Evolutionary conservation across 2,113 vertebrate species (phyloP).

Genomic region (Odontophorus gujanensis): DNA sequence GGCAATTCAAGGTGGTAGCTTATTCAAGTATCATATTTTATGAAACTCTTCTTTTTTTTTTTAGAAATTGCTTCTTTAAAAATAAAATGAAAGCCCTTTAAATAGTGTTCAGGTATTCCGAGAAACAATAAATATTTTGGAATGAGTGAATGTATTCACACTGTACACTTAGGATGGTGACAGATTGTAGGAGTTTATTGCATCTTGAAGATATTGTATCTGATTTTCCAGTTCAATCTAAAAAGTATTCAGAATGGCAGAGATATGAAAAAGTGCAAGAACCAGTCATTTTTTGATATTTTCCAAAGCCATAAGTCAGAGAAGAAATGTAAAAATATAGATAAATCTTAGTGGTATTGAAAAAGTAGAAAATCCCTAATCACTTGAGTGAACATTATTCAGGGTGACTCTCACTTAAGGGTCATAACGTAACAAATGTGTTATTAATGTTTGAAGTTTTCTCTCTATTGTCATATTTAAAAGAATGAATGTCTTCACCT

Average conservation of each 20-base stretch:
- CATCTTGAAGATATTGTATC: background rate
- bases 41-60: background rate
- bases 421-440: background rate
- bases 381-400: background rate
- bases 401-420: background rate
- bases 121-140: background rate
- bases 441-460: background rate
- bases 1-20: background rate
- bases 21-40: background rate
- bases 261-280: background rate
- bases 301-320: background rate
- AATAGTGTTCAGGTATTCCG: background rate
- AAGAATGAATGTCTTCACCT: background rate
- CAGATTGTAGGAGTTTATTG: background rate
- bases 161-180: background rate
- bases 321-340: background rate
- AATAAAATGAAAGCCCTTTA: background rate
- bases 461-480: background rate
- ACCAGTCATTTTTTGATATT: background rate
- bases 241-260: constrained; percentile 1
- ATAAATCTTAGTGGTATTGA: background rate
- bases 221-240: background rate
- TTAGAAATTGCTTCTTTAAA: background rate
- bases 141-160: background rate
- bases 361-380: background rate